Base-by-base conservation (phyloP, 2,797 vertebrate species). In the Neosalanx taihuensis region DNA sequence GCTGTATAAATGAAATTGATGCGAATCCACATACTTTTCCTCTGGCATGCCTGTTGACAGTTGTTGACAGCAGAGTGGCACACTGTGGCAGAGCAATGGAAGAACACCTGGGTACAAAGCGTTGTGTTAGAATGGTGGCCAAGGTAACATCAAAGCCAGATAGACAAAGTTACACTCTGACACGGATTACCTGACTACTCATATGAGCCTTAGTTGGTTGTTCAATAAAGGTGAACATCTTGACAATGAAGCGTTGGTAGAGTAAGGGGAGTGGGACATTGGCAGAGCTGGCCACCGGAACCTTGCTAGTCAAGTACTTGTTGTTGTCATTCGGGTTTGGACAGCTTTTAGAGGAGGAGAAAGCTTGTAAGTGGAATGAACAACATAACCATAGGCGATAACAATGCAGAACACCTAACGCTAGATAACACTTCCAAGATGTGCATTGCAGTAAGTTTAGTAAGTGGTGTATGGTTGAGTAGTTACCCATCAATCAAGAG, bases 171-270 rank as follows among this genome's bases (percentile, higher is more conserved):
- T 30, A 49, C 15, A 10, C 0, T 2, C 30, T 46, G 51, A 5
- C n/a, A 4, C 6, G 15, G 10, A 20, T 18, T 15, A n/a, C 3
- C n/a, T 64, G 1, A 37, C 90, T 80, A 5, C 51, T 72, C 5
- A 82, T 6, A 30, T 79, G 85, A 17, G 0, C 35, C 31, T 56
- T 20, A 20, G 13, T 56, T 7, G 35, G 5, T 6, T 35, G 26
- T 12, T 76, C 58, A 20, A 92, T 83, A 85, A 93, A 93, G 0
- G 85, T 86, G 76, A 93, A 92, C 91, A 93, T 92, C 85, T 88
- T 89, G 31, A 93, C 81, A 77, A 83, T 3, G 49, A 92, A 93
- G 13, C 79, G 73, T 20, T 63, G 89, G 84, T 87, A 67, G 73
- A 92, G 91, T 33, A 31, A 71, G 41, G 90, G 89, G 61, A 33